phyloP scores from a whole-genome alignment of 2,888 invertebrate genomes.

The Spilarctia lutea region DNA sequence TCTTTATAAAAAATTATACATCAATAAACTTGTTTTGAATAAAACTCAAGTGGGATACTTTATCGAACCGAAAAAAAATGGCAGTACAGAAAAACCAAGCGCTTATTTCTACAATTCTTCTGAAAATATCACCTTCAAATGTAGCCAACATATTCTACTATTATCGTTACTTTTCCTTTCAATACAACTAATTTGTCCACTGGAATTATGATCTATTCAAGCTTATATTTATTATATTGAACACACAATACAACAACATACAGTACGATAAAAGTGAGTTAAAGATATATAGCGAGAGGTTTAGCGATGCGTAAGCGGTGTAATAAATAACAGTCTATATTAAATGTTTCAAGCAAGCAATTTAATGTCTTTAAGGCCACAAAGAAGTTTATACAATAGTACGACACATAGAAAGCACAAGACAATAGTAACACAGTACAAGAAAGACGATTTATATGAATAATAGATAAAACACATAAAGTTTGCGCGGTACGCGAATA shows the following conservation, averaged over 20 bases:
- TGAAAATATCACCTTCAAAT: slow-evolving; percentile 14
- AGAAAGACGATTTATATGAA: too few species aligned
- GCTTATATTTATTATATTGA: neutral
- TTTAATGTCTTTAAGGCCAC: too few species aligned
- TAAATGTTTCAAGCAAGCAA: too few species aligned
- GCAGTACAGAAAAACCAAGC: neutral
- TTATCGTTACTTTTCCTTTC: slow-evolving; percentile 20
- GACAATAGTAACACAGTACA: too few species aligned
- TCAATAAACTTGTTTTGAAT: neutral
- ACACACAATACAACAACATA: neutral
- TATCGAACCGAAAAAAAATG: neutral
- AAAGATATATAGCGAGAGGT: too few species aligned
- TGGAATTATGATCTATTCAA: neutral
- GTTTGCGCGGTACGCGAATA: too few species aligned
- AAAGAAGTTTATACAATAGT: too few species aligned
- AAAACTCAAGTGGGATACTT: neutral
- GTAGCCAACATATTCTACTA: slow-evolving; percentile 12
- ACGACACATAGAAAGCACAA: too few species aligned
- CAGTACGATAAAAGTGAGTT: neutral
- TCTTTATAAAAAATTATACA: too few species aligned
- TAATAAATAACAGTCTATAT: too few species aligned
- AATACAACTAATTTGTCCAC: neutral
- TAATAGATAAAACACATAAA: too few species aligned
- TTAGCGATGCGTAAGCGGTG: too few species aligned
- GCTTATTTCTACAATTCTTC: neutral